These are phyloP conservation scores for Coecobrya sp. DNA, from an alignment of 2,888 invertebrate genomes.

Conservation along the genomic window DNA sequence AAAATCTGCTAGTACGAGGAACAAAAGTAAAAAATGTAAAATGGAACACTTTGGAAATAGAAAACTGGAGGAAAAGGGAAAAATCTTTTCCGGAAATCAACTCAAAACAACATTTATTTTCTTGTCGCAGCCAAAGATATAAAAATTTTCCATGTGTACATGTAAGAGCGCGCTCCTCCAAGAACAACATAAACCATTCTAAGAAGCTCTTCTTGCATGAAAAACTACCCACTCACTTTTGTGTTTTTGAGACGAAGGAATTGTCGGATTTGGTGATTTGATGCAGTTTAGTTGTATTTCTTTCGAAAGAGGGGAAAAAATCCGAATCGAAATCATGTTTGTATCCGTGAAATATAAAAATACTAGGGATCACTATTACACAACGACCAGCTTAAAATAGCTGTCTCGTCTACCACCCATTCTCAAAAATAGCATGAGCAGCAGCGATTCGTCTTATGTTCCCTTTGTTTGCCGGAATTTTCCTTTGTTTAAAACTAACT, in stretches of 20 bases:
- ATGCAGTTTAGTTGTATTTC: neutral
- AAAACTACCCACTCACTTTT: neutral
- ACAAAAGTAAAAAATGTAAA: slow-evolving; percentile 17
- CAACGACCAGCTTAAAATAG: slow-evolving; percentile 8
- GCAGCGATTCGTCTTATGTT: no score
- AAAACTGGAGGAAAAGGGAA: neutral
- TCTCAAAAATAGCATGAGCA: neutral
- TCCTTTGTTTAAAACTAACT: neutral
- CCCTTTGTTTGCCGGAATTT: no score
- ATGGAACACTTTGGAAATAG: neutral
- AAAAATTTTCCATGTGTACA: neutral
- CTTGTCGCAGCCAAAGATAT: slow-evolving; percentile 17
- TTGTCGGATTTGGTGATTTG: neutral
- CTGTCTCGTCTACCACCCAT: neutral
- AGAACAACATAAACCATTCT: neutral
- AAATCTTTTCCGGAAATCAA: slow-evolving; percentile 68
- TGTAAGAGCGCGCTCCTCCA: no score
- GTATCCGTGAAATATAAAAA: neutral
- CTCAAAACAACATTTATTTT: slow-evolving; percentile 67
- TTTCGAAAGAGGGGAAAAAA: neutral
- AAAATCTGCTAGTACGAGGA: neutral
- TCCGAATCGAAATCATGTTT: slow-evolving; percentile 15
- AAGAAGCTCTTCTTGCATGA: neutral
- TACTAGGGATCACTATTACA: slow-evolving; percentile 37
- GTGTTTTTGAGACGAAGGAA: neutral